These are phyloP conservation scores for Psix sp. DNA, from an alignment of 1,140 invertebrate species.

Conservation along the genomic window DNA sequence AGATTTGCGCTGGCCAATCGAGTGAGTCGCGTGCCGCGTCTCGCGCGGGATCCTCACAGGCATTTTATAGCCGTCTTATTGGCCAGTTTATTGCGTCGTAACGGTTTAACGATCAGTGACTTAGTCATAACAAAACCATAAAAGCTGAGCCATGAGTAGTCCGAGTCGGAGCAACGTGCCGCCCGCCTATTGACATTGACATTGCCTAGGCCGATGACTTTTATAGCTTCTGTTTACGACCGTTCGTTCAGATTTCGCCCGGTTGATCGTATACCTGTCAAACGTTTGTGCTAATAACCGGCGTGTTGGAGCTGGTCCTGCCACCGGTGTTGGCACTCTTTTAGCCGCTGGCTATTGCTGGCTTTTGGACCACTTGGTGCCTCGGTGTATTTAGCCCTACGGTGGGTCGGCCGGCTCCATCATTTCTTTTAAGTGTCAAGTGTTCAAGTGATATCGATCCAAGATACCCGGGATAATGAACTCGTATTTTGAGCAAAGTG, in stretches of 20 bases:
- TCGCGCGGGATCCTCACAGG: constrained; percentile 62
- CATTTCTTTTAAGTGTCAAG: constrained; percentile 29
- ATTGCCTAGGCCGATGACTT: constrained; percentile 69
- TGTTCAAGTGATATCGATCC: constrained; percentile 53
- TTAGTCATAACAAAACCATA: constrained; percentile 68
- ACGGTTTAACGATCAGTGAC: constrained; percentile 72
- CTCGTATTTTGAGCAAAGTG: constrained; percentile 94
- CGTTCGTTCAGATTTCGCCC: constrained; percentile 39
- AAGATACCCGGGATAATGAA: constrained; percentile 84
- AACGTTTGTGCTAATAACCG: constrained; percentile 33
- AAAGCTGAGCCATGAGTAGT: constrained; percentile 67
- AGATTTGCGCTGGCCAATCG: constrained; percentile 12
- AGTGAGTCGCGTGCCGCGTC: constrained; percentile 69
- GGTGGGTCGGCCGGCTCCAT: constrained; percentile 5
- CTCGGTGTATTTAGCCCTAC: constrained; percentile 3
- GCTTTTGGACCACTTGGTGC: constrained; percentile 19
- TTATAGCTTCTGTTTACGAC: constrained; percentile 66
- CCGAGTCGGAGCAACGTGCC: constrained; percentile 62
- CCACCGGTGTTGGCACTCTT: constrained; percentile 1
- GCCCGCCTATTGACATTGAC: constrained; percentile 72
- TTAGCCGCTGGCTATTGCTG: neutral
- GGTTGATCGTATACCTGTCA: constrained; percentile 55
- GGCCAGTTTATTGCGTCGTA: constrained; percentile 76
- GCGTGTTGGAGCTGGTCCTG: constrained; percentile 17
- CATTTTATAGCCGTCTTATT: constrained; percentile 67